Conservation (phyloP, 2,113 vertebrate genomes). For the Poecilia latipinna region DNA sequence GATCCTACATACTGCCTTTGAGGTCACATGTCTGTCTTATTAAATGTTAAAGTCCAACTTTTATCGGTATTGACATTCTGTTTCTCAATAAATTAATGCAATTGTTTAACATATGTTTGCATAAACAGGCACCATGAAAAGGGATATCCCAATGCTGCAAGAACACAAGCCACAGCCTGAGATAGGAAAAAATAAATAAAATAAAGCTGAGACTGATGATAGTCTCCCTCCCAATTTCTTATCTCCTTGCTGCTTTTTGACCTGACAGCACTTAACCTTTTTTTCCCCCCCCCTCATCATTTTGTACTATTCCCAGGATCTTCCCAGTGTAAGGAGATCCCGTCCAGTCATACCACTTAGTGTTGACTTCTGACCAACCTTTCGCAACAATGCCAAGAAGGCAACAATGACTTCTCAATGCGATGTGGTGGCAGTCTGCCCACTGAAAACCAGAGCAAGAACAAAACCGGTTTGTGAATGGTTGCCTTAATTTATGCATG, state of each 20-base stretch:
- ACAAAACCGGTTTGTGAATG: constrained; percentile 45
- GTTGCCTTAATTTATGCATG: constrained; percentile 32
- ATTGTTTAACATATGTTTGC: neutral
- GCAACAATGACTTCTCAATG: constrained; percentile 69
- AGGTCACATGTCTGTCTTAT: neutral
- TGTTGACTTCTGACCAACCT: constrained; percentile 62
- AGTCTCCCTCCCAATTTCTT: neutral
- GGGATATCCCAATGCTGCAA: neutral
- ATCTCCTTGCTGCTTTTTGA: neutral
- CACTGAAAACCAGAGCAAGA: constrained; percentile 35
- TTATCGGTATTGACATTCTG: no score
- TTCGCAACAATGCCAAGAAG: constrained; percentile 58
- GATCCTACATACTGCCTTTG: neutral
- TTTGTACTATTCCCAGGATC: constrained; percentile 43
- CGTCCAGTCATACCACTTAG: constrained; percentile 68
- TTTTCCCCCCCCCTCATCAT: neutral
- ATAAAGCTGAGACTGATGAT: constrained; percentile 5
- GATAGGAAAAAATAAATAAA: neutral
- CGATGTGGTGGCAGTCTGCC: constrained; percentile 59
- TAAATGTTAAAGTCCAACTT: no score
- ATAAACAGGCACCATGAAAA: neutral
- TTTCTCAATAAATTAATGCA: neutral
- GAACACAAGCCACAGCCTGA: neutral
- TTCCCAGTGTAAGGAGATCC: constrained; percentile 68
- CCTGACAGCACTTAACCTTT: neutral